Evolutionary conservation across 2,797 vertebrate genomes (phyloP).

Genomic region (Heterohyrax brucei): DNA sequence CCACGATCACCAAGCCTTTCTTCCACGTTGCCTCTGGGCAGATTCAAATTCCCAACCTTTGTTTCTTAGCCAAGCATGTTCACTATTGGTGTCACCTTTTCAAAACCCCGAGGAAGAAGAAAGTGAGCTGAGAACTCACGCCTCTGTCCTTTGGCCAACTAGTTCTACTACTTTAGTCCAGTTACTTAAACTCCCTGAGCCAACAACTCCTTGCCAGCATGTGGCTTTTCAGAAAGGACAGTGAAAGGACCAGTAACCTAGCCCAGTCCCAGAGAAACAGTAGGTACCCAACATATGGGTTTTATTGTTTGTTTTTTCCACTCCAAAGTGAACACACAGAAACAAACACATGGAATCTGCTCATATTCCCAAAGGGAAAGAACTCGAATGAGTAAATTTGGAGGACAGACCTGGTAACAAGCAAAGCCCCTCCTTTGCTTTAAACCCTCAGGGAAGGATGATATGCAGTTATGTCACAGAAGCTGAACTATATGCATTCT

Average conservation of each 20-base stretch:
- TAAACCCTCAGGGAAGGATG: background rate
- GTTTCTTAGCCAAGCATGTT: background rate
- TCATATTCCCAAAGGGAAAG: background rate
- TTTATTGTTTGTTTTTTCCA: background rate
- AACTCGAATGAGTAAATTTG: background rate
- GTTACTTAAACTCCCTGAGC: background rate
- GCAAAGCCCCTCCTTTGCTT: background rate
- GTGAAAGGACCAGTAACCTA: conserved; percentile 31
- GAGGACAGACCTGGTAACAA: background rate
- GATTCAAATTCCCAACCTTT: background rate
- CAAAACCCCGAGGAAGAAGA: background rate
- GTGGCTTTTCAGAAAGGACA: background rate
- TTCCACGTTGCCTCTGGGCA: background rate
- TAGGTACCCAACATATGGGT: background rate
- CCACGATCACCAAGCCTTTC: background rate
- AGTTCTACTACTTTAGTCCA: background rate
- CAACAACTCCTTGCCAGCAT: background rate
- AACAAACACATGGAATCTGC: conserved; percentile 21
- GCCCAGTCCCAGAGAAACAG: background rate
- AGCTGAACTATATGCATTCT: background rate
- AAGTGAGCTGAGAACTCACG: background rate
- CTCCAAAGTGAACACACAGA: conserved; percentile 27
- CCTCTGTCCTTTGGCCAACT: background rate
- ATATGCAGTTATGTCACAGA: background rate
- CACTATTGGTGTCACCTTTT: background rate